A percentile compares a stretch with the other conserved stretches of the same genome.
These are phyloP conservation scores for Oncorhynchus mykiss DNA, from an alignment of 2,113 vertebrate genomes.

Conservation along the genomic window DNA sequence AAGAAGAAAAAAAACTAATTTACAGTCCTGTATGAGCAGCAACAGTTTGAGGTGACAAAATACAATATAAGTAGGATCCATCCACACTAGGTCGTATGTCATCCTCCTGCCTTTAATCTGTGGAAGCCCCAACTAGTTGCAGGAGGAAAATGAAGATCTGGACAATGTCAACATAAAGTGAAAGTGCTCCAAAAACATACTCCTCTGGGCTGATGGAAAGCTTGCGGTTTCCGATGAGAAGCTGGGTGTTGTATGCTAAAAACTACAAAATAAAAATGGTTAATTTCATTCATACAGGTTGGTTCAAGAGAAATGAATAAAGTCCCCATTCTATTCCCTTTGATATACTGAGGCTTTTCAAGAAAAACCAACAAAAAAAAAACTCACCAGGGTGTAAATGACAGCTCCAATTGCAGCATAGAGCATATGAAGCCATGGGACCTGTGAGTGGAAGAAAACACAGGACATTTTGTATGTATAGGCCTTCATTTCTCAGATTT, in stretches of 20 bases:
- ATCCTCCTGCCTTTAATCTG: slow-evolving; percentile 42
- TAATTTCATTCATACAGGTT: not conserved
- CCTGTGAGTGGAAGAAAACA: slow-evolving; percentile 65
- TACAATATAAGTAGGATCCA: not conserved
- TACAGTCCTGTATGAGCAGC: too few species aligned
- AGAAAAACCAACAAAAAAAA: not conserved
- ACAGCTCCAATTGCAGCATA: slow-evolving; percentile 89
- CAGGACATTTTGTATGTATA: slow-evolving; percentile 35
- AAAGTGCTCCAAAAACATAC: slow-evolving; percentile 88
- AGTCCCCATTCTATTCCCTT: not conserved
- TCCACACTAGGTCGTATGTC: not conserved
- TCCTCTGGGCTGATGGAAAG: slow-evolving; percentile 89
- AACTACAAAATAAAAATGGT: slow-evolving; percentile 72
- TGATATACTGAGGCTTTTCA: not conserved
- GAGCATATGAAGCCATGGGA: slow-evolving; percentile 93
- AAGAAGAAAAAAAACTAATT: not conserved
- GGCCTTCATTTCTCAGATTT: slow-evolving; percentile 12
- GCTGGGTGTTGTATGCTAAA: slow-evolving; percentile 92
- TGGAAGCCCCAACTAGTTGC: slow-evolving; percentile 78
- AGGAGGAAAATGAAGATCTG: slow-evolving; percentile 92
- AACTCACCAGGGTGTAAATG: slow-evolving; percentile 90
- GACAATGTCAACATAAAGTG: slow-evolving; percentile 89
- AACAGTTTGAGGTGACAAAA: not conserved
- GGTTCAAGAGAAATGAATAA: not conserved
- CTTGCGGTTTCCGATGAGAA: slow-evolving; percentile 90